phyloP scores from a whole-genome alignment of 2,113 vertebrate species.

The Chloropsis cyanopogon region DNA sequence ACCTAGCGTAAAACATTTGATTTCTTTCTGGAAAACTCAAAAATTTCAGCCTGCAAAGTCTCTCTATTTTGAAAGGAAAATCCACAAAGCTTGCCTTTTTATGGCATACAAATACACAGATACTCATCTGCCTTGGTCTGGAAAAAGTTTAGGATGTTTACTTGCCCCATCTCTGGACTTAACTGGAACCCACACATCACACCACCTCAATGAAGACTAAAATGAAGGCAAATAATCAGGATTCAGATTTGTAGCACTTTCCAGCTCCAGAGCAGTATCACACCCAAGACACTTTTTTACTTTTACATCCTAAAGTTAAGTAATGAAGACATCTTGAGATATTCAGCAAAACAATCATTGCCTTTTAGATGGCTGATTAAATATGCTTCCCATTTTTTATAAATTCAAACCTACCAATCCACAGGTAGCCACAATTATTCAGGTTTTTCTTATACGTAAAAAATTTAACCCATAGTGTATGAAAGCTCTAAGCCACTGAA shows the following conservation, averaged over 20 bases:
- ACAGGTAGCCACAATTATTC: background rate
- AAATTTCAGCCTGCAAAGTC: background rate
- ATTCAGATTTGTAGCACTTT: background rate
- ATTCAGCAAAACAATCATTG: background rate
- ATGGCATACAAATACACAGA: background rate
- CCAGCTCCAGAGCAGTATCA: background rate
- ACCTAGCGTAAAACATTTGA: background rate
- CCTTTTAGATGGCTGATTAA: background rate
- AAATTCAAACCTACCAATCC: background rate
- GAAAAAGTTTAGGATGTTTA: background rate
- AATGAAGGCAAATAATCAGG: background rate
- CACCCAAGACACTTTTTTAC: background rate
- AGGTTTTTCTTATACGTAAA: background rate
- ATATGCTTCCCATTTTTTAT: background rate
- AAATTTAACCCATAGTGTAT: background rate
- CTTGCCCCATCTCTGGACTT: background rate
- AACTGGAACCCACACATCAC: background rate
- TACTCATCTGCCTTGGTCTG: background rate
- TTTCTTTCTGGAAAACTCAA: constrained; percentile 35
- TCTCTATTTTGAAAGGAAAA: background rate
- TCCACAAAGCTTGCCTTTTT: background rate
- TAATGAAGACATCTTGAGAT: background rate
- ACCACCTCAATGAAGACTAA: background rate
- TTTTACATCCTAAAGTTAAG: background rate
- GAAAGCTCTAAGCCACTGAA: background rate